Evolutionary conservation across 2,113 vertebrate genomes (phyloP).

Genomic region (Oryzias woworae): DNA sequence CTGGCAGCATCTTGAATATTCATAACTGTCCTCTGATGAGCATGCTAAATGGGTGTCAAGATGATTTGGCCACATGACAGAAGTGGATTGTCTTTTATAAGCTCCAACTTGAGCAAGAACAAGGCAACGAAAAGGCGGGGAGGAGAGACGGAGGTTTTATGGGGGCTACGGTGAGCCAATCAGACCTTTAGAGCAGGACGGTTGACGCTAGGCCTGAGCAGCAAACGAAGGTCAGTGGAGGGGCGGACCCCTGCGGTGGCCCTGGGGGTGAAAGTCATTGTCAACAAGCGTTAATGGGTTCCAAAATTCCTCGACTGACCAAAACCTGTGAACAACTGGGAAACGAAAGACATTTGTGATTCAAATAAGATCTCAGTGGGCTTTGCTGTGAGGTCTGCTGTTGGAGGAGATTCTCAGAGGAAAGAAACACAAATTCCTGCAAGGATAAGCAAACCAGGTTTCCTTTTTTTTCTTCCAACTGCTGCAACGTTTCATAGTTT

Average conservation of each 20-base stretch:
- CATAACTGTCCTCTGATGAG: constrained; percentile 73
- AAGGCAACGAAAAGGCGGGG: constrained; percentile 51
- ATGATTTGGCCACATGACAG: constrained; percentile 75
- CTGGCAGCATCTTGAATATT: constrained; percentile 84
- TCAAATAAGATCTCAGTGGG: constrained; percentile 68
- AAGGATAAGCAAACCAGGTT: constrained; percentile 50
- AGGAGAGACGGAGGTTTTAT: constrained; percentile 30
- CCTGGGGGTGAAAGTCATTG: constrained; percentile 72
- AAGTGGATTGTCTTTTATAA: constrained; percentile 72
- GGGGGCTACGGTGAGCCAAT: constrained; percentile 51
- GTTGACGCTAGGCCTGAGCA: constrained; percentile 29
- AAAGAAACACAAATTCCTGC: constrained; percentile 50
- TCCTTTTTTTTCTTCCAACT: constrained; percentile 15
- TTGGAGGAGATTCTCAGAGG: constrained; percentile 52
- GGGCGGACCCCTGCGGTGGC: constrained; percentile 55
- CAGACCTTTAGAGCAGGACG: constrained; percentile 30
- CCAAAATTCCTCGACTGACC: constrained; percentile 70
- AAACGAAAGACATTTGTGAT: constrained; percentile 72
- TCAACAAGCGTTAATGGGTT: constrained; percentile 62
- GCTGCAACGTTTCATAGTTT: constrained; percentile 61
- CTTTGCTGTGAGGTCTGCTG: constrained; percentile 50
- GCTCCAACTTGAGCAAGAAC: constrained; percentile 56
- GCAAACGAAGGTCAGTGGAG: constrained; percentile 61
- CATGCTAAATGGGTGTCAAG: constrained; percentile 78
- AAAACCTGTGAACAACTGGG: constrained; percentile 67